Evolutionary conservation across 2,797 vertebrate species (phyloP).

Genomic region (Oreochromis mossambicus): DNA sequence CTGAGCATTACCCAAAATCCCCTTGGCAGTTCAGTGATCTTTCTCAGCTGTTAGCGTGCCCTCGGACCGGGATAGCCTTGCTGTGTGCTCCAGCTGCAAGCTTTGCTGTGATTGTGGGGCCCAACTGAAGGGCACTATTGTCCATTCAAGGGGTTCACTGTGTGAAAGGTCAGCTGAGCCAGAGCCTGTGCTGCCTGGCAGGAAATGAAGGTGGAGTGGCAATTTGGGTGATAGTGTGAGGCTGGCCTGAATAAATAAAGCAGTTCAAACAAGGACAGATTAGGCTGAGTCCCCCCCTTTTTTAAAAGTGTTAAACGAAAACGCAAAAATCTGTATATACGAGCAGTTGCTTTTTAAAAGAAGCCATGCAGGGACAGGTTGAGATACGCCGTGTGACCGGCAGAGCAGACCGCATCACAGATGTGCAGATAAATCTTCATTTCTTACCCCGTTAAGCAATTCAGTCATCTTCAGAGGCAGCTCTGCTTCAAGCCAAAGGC

Average conservation of each 20-base stretch:
- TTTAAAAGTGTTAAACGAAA: background rate
- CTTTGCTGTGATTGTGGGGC: slow-evolving; percentile 68
- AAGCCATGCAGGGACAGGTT: background rate
- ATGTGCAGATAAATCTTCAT: slow-evolving; percentile 78
- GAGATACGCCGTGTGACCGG: slow-evolving; percentile 30
- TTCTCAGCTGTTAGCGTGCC: slow-evolving; percentile 73
- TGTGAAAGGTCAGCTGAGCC: slow-evolving; percentile 76
- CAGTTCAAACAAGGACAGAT: slow-evolving; percentile 7
- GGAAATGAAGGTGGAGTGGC: slow-evolving; percentile 75
- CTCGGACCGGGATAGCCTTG: slow-evolving; percentile 57
- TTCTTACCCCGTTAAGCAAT: slow-evolving; percentile 66
- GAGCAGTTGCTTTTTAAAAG: background rate
- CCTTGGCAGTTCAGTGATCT: slow-evolving; percentile 67
- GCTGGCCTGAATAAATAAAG: slow-evolving; percentile 55
- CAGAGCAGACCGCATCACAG: slow-evolving; percentile 46
- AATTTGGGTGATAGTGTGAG: slow-evolving; percentile 36
- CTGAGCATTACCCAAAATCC: slow-evolving; percentile 59
- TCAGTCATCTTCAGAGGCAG: slow-evolving; percentile 40
- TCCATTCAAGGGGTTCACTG: slow-evolving; percentile 79
- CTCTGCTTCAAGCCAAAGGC: slow-evolving; percentile 51
- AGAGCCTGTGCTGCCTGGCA: slow-evolving; percentile 55
- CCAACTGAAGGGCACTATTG: slow-evolving; percentile 76
- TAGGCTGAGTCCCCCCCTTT: background rate
- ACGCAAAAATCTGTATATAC: background rate
- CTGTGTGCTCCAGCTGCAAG: slow-evolving; percentile 77